These are phyloP conservation scores for Cyprinus carpio DNA, from an alignment of 2,113 vertebrate species.

Conservation along the genomic window DNA sequence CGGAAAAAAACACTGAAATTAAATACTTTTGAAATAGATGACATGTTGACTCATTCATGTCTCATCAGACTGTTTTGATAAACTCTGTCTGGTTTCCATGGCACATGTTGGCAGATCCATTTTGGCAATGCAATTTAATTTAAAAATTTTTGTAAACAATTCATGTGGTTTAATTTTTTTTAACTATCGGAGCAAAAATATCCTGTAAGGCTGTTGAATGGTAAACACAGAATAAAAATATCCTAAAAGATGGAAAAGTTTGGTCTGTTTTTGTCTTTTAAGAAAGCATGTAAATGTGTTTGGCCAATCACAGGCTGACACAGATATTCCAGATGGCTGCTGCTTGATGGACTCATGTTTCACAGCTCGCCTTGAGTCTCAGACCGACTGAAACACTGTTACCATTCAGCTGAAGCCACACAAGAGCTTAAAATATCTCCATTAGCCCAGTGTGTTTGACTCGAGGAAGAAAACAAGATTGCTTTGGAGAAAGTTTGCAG, in stretches of 20 bases:
- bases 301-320: conserved; percentile 39
- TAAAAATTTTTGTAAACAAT: neutral
- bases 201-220: neutral
- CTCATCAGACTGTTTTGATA: conserved; percentile 40
- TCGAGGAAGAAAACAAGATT: neutral
- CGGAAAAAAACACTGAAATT: conserved; percentile 21
- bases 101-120: neutral
- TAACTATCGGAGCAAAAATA: neutral
- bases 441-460: neutral
- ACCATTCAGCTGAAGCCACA: neutral
- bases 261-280: neutral
- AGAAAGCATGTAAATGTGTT: neutral
- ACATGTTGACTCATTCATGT: conserved; percentile 18
- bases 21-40: conserved; percentile 34
- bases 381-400: neutral
- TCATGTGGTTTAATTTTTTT: too few relatives aligned
- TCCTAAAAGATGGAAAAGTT: neutral
- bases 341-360: conserved; percentile 47
- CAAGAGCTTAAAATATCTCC: conserved; percentile 20
- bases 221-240: neutral
- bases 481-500: conserved; percentile 4
- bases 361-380: neutral
- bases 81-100: conserved; percentile 35
- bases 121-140: neutral
- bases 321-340: conserved; percentile 18